Conservation (phyloP, 2,113 vertebrate species). For the Pungitius pungitius region DNA sequence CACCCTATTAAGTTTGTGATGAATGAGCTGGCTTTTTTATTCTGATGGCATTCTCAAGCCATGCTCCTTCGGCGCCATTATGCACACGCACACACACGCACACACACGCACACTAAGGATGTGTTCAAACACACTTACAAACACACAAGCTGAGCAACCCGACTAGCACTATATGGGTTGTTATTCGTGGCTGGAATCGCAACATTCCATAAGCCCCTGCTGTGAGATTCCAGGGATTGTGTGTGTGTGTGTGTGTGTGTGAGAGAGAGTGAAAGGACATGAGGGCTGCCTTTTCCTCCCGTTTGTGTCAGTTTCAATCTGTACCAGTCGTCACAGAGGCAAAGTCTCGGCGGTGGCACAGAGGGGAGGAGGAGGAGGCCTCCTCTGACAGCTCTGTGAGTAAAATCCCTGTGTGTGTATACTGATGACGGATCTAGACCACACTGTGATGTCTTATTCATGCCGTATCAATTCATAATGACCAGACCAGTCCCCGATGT, state of each 20-base stretch:
- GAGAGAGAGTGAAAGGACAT: conserved; percentile 32
- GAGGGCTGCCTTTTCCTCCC: conserved; percentile 62
- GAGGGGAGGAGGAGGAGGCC: conserved; percentile 42
- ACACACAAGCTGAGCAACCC: conserved; percentile 45
- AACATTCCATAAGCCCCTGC: conserved; percentile 70
- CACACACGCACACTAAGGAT: conserved; percentile 36
- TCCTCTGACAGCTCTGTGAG: conserved; percentile 51
- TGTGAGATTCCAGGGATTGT: conserved; percentile 46
- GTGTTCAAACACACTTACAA: conserved; percentile 41
- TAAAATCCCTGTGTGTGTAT: conserved; percentile 73
- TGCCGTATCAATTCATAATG: conserved; percentile 82
- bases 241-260: conserved; percentile 27
- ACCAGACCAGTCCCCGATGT: conserved; percentile 63
- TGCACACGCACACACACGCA: conserved; percentile 39
- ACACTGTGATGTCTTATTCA: conserved; percentile 80
- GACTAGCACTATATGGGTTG: conserved; percentile 57
- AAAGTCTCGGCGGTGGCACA: conserved; percentile 60
- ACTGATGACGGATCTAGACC: conserved; percentile 77
- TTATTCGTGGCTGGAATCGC: conserved; percentile 72
- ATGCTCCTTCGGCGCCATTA: conserved; percentile 26
- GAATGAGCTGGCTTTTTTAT: conserved; percentile 47
- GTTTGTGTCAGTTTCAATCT: conserved; percentile 74
- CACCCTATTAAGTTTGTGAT: conserved; percentile 51
- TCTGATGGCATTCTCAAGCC: conserved; percentile 45
- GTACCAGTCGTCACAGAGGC: conserved; percentile 61